Conservation (phyloP, 1,140 invertebrate species). For the Philopotamus ludificatus region DNA sequence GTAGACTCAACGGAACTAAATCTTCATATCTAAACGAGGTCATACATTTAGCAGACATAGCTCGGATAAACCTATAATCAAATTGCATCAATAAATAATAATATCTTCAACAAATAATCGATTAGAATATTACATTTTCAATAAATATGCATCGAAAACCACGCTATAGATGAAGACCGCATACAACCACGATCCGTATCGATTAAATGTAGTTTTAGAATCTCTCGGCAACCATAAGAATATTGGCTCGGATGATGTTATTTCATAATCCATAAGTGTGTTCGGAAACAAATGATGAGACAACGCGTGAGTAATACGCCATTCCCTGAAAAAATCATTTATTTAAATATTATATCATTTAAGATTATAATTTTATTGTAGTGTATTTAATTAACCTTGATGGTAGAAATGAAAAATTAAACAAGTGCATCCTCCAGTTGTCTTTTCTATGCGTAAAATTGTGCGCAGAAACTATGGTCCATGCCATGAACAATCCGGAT, state of each 20-base stretch:
- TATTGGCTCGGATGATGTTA: constrained; percentile 68
- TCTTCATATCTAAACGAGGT: not conserved
- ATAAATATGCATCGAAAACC: too few relatives aligned
- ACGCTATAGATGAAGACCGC: not conserved
- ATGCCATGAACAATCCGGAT: constrained; percentile 54
- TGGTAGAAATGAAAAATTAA: constrained; percentile 67
- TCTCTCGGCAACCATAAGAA: constrained; percentile 21
- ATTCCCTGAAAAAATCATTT: constrained; percentile 59
- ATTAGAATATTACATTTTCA: not conserved
- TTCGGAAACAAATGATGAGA: constrained; percentile 85
- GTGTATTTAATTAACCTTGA: constrained; percentile 53
- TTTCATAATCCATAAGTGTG: constrained; percentile 73
- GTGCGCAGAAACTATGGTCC: constrained; percentile 64
- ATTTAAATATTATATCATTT: too few relatives aligned
- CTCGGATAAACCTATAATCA: not conserved
- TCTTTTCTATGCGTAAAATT: constrained; percentile 82
- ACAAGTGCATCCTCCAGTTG: constrained; percentile 81
- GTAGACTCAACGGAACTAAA: constrained; percentile 43
- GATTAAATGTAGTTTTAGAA: constrained; percentile 1
- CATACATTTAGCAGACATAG: not conserved
- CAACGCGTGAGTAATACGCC: constrained; percentile 73
- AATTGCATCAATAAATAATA: not conserved
- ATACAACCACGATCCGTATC: constrained; percentile 26
- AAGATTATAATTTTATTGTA: too few relatives aligned
- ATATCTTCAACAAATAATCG: not conserved